Base-by-base conservation (phyloP, 2,797 vertebrate genomes). In the Moxostoma hubbsi region DNA sequence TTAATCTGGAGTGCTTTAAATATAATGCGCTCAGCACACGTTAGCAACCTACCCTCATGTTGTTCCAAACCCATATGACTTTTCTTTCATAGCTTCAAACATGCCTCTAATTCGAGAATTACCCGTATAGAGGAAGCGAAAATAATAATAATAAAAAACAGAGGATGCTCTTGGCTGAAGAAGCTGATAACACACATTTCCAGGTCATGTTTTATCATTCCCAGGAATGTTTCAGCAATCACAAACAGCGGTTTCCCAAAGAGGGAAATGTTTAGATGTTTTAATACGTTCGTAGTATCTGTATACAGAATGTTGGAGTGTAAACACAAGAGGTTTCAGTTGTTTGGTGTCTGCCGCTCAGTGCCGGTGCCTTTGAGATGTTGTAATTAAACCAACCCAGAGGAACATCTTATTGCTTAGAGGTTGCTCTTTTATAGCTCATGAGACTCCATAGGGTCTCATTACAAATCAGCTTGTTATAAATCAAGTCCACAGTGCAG, bases 121-220 rank as follows among this genome's bases (percentile, higher is more conserved):
- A n/a, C n/a, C n/a, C n/a, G n/a, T n/a, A n/a, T n/a, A n/a, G n/a
- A n/a, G n/a, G n/a, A n/a, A n/a, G n/a, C n/a, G n/a, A n/a, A n/a
- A n/a, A n/a, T n/a, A n/a, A n/a, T n/a, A n/a, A n/a, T n/a, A n/a
- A n/a, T n/a, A n/a, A n/a, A n/a, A n/a, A n/a, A n/a, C n/a, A n/a
- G n/a, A n/a, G n/a, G n/a, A n/a, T n/a, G 12, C 54, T 24, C 24
- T 24, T 69, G 9, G 57, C 12, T 73, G 12, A 36, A 73, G 58
- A 15, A 12, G 72, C 72, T 74, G 49, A 62, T 47, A 62, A 6
- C 58, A 62, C 58, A 61, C 6, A 15, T 63, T 45, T 73, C 70
- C 70, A 24, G 36, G 45, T 59, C 18, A 43, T 51, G n/a, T 8
- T 74, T 45, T 55, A 5, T 54, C 51, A 54, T 64, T 18, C 6